Evolutionary conservation across 2,888 invertebrate genomes (phyloP).

Genomic region (Thera obeliscata): DNA sequence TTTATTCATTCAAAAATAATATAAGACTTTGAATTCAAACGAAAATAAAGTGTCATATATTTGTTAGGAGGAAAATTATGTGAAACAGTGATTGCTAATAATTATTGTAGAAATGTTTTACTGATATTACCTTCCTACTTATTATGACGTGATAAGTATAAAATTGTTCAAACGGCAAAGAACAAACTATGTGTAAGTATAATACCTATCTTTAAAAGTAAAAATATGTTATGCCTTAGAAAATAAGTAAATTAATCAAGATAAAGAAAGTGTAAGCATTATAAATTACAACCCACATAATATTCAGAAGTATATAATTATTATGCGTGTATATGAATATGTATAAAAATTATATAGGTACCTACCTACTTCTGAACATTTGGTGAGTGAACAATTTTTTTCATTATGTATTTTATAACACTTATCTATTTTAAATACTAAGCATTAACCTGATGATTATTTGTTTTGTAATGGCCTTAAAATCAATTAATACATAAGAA

Average conservation of each 20-base stretch:
- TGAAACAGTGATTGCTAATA: slow-evolving; percentile 4
- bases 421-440: background rate
- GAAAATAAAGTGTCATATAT: slow-evolving; percentile 23
- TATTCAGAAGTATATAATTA: too few relatives aligned
- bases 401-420: background rate
- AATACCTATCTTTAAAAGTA: background rate
- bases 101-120: slow-evolving; percentile 6
- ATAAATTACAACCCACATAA: too few relatives aligned
- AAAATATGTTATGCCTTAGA: slow-evolving; percentile 5
- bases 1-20: background rate
- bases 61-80: background rate
- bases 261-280: too few relatives aligned
- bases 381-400: background rate
- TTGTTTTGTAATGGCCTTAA: slow-evolving; percentile 3
- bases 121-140: background rate
- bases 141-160: slow-evolving; percentile 4
- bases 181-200: slow-evolving; percentile 11
- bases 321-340: too few relatives aligned
- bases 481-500: slow-evolving; percentile 36
- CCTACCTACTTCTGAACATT: background rate
- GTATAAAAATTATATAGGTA: too few relatives aligned
- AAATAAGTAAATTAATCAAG: slow-evolving; percentile 5
- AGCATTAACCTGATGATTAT: slow-evolving; percentile 29
- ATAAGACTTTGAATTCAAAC: background rate
- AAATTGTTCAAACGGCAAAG: slow-evolving; percentile 14